phyloP scores from a whole-genome alignment of 2,797 vertebrate genomes.

The Brachyrhaphis roseni region DNA sequence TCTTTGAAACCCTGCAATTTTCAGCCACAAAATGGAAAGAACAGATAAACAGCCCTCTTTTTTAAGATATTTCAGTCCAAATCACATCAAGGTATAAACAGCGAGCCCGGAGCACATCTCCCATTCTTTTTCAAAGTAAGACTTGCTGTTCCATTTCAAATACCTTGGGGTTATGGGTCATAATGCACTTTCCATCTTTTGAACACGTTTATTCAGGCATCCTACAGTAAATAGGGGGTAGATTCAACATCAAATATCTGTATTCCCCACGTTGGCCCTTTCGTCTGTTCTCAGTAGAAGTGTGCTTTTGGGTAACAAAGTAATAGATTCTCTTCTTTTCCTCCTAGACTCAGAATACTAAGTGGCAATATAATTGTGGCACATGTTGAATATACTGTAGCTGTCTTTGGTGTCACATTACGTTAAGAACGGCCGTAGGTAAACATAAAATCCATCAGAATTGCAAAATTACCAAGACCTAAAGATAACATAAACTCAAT shows the following conservation, averaged over 20 bases:
- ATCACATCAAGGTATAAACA: constrained; percentile 82
- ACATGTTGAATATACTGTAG: constrained; percentile 36
- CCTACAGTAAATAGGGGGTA: constrained; percentile 78
- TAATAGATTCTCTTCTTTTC: constrained; percentile 69
- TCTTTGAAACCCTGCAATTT: constrained; percentile 60
- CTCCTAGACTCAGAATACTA: constrained; percentile 67
- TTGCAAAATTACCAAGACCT: constrained; percentile 64
- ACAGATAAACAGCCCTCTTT: constrained; percentile 70
- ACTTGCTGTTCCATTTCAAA: constrained; percentile 82
- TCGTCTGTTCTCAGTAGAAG: constrained; percentile 72
- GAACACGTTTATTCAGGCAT: constrained; percentile 80
- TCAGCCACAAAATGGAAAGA: constrained; percentile 62
- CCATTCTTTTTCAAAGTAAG: constrained; percentile 82
- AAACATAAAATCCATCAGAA: constrained; percentile 56
- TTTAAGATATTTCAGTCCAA: constrained; percentile 70
- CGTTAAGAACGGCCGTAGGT: constrained; percentile 29
- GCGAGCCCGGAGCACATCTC: constrained; percentile 75
- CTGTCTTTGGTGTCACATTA: constrained; percentile 54
- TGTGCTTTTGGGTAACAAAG: constrained; percentile 79
- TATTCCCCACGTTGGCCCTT: constrained; percentile 78
- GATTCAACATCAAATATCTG: constrained; percentile 81
- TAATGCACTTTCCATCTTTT: constrained; percentile 78
- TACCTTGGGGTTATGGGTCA: constrained; percentile 79
- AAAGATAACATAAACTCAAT: constrained; percentile 68
- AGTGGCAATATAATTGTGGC: constrained; percentile 75